Base-by-base conservation (phyloP, 1,140 invertebrate species). In the Planococcus citri region DNA sequence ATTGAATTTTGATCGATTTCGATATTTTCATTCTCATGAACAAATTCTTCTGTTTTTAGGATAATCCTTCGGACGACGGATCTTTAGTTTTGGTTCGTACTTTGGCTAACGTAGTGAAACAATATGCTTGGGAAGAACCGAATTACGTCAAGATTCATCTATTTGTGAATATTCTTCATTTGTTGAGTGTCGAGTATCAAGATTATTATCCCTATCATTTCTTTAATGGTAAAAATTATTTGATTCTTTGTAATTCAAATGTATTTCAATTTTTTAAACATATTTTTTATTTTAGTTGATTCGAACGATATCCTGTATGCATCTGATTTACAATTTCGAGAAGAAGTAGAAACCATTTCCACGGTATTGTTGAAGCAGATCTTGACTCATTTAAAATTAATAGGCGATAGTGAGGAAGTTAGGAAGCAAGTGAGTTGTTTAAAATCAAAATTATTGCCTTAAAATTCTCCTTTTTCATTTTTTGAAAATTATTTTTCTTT, bases 271-370 rank as follows among this genome's bases (percentile, higher is more conserved):
- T 73, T 27, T 22, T 0, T 22, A 41, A 70, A 51, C 17, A 64
- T 68, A 21, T 57, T 51, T 27, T 60, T 38, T 51, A 67, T 70
- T 38, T 72, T 64, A 92, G 91, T 97, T 68, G 88, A 96, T 76
- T 94, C 94, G 1, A 97, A 97, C 78, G 94, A 97, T 78, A 83
- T 86, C 67, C 78, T 97, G n/a, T 97, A 97, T 78, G 94, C 93
- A 1, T 85, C 86, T 51, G 92, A 96, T 80, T 83, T 85, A 27
- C 90, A 94, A 78, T 97, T 93, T 78, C 79, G 95, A 12, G 78
- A 77, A 2, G 90, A 93, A 80, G 81, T 95, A 0, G 87, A 93
- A 73, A 86, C 85, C 74, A 86, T 95, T 73, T 88, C 87, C 69
- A 83, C 85, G 0, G 86, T 88, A 70, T 79, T 96, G 61, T 78